Evolutionary conservation across 2,888 invertebrate genomes (phyloP), one percentile per base, ranked within the genome.

Genomic region (Steinernema hermaphroditum): DNA sequence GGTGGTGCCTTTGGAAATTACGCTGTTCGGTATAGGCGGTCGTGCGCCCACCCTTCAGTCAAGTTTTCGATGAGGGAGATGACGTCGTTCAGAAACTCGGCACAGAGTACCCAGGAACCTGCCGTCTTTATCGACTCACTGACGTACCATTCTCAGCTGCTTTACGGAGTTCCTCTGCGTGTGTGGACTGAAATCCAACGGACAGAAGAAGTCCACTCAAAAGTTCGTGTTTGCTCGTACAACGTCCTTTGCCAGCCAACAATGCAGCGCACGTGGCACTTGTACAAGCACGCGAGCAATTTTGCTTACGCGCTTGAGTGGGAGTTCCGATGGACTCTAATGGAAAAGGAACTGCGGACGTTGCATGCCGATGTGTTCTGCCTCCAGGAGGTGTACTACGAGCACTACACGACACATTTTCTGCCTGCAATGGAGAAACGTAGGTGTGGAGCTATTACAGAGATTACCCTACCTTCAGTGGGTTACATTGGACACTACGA

Each of bases 301-400:
- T n/a, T 16, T 4, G 4, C 16, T n/a, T 62, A 19, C 27, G 37
- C n/a, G 14, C 70, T 81, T 16, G 68, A 72, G 0, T 84, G 84
- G 85, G 50, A 74, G 1, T 27, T 76, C 69, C 76, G 84, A 34
- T 80, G 78, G 78, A 41, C 69, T 0, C 72, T 74, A 19, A 68
- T 86, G 37, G 34, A 62, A 14, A 29, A 69, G n/a, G 83, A 85
- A 29, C 68, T 86, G 12, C 50, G 50, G 9, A 22, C n/a, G 34
- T 57, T 83, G 16, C 50, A 77, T 34, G 81, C 84, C 8, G 86
- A 86, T 71, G 74, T 86, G 32, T 76, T 81, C 37, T 82, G 83
- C 9, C 76, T 86, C 14, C 86, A 86, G 71, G 86, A 86, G 69
- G 83, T 85, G n/a, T 72, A 80, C 22, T 71, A 73, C 8, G 72